Conservation (phyloP, 2,888 invertebrate genomes). For the Nymphalis c-album region DNA sequence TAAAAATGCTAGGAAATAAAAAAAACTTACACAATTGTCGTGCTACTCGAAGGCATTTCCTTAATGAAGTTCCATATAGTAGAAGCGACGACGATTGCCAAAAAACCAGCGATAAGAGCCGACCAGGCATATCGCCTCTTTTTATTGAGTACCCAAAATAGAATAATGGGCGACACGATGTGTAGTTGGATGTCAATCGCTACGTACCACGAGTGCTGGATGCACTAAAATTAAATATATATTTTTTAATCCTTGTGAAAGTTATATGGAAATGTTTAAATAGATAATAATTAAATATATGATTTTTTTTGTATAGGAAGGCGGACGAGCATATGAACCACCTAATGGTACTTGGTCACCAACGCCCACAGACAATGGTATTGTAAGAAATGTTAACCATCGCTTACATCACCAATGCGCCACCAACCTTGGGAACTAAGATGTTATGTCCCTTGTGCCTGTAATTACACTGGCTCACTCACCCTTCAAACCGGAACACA, state of each 20-base stretch:
- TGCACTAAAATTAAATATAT: constrained; percentile 49
- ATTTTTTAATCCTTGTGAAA: no score
- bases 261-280: neutral
- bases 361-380: no score
- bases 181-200: constrained; percentile 49
- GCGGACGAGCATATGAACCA: no score
- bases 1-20: neutral
- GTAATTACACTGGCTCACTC: no score
- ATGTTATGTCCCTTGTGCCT: no score
- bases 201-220: constrained; percentile 54
- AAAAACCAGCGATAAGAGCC: constrained; percentile 33
- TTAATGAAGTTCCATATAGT: constrained; percentile 59
- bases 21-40: constrained; percentile 57
- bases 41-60: constrained; percentile 54
- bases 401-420: no score
- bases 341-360: no score
- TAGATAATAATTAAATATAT: neutral
- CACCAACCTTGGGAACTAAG: no score
- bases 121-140: constrained; percentile 38
- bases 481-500: no score
- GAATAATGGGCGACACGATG: constrained; percentile 45
- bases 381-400: no score
- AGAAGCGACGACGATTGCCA: constrained; percentile 44
- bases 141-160: constrained; percentile 45
- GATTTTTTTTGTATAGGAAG: no score